These are phyloP conservation scores for Grantiella picta DNA, from an alignment of 2,113 vertebrate species.

Conservation along the genomic window DNA sequence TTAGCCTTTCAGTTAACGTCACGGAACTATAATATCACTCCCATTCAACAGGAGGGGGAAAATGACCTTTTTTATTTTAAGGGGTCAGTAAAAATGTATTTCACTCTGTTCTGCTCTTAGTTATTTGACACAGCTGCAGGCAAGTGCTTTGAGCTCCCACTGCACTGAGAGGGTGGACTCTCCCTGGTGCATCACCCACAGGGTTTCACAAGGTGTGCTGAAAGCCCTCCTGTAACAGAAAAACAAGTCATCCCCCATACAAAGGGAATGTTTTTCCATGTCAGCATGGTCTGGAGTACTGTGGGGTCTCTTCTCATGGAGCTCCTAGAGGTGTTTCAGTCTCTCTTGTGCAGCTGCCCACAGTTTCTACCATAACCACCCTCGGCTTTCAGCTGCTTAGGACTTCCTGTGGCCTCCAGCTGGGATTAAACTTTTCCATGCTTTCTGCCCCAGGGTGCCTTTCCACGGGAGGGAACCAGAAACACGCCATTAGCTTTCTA, in stretches of 20 bases:
- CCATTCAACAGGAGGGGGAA: accelerated
- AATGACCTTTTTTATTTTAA: neutral
- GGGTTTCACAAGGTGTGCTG: neutral
- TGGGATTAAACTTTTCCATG: neutral
- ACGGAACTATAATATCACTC: neutral
- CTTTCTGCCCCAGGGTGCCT: neutral
- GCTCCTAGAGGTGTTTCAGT: neutral
- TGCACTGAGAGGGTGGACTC: neutral
- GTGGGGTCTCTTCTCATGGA: neutral
- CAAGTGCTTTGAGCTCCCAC: neutral
- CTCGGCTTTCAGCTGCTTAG: neutral
- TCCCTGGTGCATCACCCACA: accelerated
- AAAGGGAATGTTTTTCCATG: neutral
- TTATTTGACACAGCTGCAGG: neutral
- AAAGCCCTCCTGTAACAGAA: neutral
- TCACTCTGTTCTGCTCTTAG: neutral
- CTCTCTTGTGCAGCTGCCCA: neutral
- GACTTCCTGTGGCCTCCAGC: neutral
- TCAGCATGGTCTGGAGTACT: neutral
- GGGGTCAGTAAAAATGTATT: neutral
- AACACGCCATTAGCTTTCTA: neutral
- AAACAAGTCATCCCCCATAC: neutral
- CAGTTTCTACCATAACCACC: neutral
- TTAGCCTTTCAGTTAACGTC: neutral
- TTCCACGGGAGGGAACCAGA: neutral